Base-by-base conservation (phyloP, 2,888 invertebrate genomes). In the Muscina levida region DNA sequence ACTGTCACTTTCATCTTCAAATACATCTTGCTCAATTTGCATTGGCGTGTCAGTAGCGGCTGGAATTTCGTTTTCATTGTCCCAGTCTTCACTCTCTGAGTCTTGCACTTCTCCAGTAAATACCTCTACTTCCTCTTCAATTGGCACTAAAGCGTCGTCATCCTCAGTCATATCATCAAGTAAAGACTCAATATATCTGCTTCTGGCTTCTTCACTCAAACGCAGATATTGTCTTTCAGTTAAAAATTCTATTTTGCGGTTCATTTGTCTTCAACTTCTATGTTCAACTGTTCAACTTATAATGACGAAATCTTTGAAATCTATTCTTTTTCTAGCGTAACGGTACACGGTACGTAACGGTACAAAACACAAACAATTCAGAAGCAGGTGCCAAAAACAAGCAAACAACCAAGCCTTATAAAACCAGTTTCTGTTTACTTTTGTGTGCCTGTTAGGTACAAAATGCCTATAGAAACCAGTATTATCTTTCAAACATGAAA, bases 121-220 rank as follows among this genome's bases (percentile, higher is more conserved):
- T 44, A 44, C 67, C 15, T 48, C 44, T 62, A 17, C 11, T 39
- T 62, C 62, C 19, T 62, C 42, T 42, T 44, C 67, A 67, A 42
- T 22, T 44, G 22, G 24, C 31, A n/a, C 31, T 46, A 46, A 44
- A 46, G 48, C 15, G 22, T 67, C 26, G 46, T 53, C 68, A 19
- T 53, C 68, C 22, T 39, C 37, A 68, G 37, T 51, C 53, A 68
- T 22, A 22, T 68, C 39, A 26, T 68, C 37, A 48, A 68, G 26
- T 70, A 56, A 22, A 70, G 39, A 53, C 53, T 70, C 53, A 70
- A 70, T 70, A 70, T 70, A 53, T 70, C 37, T 53, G 39, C 68
- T 70, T 56, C 56, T 70, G 51, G 68, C 65, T 77, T 77, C 76
- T 71, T 77, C 76, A 76, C 76, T 65, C 65, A 76, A 76, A 70